Evolutionary conservation across 2,888 invertebrate species (phyloP), one percentile per base, ranked within the genome.

Genomic region (Malachius bipustulatus): DNA sequence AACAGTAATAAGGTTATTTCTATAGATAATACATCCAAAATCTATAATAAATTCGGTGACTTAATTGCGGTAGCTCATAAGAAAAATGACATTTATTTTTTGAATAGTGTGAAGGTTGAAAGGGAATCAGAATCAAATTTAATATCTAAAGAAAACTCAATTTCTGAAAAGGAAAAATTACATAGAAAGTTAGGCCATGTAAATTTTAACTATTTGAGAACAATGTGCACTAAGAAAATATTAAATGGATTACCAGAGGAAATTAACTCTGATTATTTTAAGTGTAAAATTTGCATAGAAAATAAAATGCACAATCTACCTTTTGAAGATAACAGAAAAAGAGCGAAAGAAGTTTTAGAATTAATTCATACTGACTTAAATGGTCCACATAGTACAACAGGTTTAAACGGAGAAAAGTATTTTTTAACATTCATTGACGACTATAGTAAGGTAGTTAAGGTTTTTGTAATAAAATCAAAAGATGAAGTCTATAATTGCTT

Each of bases 301-400:
- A 49, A 41, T 42, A 46, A 48, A 46, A 50, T 49, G 48, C 35
- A 41, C 33, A 50, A 49, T 34, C 26, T 48, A 41, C 34, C 39
- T 10, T 50, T 47, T 38, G 15, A 46, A 26, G 48, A 50, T 39
- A 43, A 44, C 35, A 36, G 47, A 34, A 37, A 27, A 4, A 41
- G 31, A 36, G 41, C 44, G 15, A 40, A 39, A 19, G 43, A 48
- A 4, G 33, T 49, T 9, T 35, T 47, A 31, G 36, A 45, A 39
- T 42, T 44, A 11, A 30, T 49, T n/a, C 47, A 47, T 41, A 43
- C 44, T 19, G 48, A 48, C 39, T 39, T 42, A n/a, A 39, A 48
- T 42, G 46, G 47, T 2, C 46, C 43, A 24, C 36, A 39, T 15
- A 30, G 14, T 4, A 37, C 35, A 32, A 26, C 27, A 12, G 39